Base-by-base conservation (phyloP, 2,888 invertebrate species). In the Ornithoptera priamus region DNA sequence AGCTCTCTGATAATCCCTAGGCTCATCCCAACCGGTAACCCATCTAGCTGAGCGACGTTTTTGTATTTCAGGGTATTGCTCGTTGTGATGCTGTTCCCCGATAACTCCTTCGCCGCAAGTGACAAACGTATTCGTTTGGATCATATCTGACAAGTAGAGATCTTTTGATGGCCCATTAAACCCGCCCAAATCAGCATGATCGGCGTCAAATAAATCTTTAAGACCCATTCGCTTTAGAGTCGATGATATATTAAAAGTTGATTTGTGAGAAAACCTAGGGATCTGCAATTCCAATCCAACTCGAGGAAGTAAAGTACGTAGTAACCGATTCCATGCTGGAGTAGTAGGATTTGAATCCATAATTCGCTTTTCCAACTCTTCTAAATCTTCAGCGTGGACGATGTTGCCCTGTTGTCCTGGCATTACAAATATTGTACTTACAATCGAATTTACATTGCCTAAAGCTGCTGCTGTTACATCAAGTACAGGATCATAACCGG, bases 331-430 rank as follows among this genome's bases (percentile, higher is more conserved):
- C 97, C 97, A 97, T 1, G 95, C 93, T 6, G 95, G 94, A 65
- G 95, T 94, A 17, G 94, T 93, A 65, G 95, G 94, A 2, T 95
- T 94, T 46, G 94, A 92, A 71, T 95, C 94, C 10, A 96, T 87
- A 1, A 97, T 84, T 65, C 96, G 94, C 71, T 94, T 94, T 80
- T 97, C 97, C 0, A 97, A 89, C 18, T 95, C 93, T 68, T 96
- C 95, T 70, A 97, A 88, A 70, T 96, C 97, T 78, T 97, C 97
- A 0, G 96, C 96, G 0, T 96, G 96, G 2, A 96, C 96, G 0
- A 95, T 93, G 67, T 96, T 95, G 39, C 97, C 97, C 86, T 97
- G 97, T 81, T 97, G 97, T 0, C 97, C 97, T 0, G 97, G 97
- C 93, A 97, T 95, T 0, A 97, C 93, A 75, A 97, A 95, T 59